Evolutionary conservation across 1,140 invertebrate genomes (phyloP), one percentile per base, ranked within the genome.

Genomic region (Zaprionus ghesquierei): DNA sequence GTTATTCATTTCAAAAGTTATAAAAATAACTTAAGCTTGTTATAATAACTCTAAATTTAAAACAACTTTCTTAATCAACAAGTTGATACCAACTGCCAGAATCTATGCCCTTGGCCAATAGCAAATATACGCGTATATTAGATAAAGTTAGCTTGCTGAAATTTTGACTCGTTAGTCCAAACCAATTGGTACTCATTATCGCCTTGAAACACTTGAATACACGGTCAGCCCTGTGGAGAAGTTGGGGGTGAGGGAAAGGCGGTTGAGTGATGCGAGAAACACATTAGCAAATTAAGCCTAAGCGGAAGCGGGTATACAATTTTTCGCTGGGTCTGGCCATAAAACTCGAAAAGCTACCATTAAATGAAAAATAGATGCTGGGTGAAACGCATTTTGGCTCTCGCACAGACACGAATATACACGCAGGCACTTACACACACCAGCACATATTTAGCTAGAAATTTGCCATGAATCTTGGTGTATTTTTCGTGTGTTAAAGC

Each of bases 281-380:
- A 53, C 82, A 86, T 86, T 87, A 86, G 82, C 69, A 54, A 87
- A 89, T 86, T 82, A 82, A 74, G 65, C 69, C 64, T 12, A 53
- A 79, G 60, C 75, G 81, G 75, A 86, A 78, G 64, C 23, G 63
- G 75, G 51, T 65, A 89, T 89, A 89, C 79, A 86, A 86, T 65
- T 86, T 87, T 76, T 73, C 50, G 79, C 49, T 61, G 41, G 51
- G 59, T 35, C 71, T 61, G 59, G 65, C 49, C 64, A 61, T 79
- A 76, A 82, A 87, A 72, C 68, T 68, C 53, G 61, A 86, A 89
- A 89, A 69, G 79, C 76, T 85, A 69, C 75, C 46, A 59, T 65
- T 62, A 51, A 79, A 86, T 76, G 75, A 78, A 70, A 82, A 82
- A 79, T 86, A 77, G 75, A 84, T 84, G 80, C 61, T 76, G 72